A percentile compares a stretch with the other conserved stretches of the same genome.
Conservation (phyloP, 2,888 invertebrate species). For the Nomada lathburiana region DNA sequence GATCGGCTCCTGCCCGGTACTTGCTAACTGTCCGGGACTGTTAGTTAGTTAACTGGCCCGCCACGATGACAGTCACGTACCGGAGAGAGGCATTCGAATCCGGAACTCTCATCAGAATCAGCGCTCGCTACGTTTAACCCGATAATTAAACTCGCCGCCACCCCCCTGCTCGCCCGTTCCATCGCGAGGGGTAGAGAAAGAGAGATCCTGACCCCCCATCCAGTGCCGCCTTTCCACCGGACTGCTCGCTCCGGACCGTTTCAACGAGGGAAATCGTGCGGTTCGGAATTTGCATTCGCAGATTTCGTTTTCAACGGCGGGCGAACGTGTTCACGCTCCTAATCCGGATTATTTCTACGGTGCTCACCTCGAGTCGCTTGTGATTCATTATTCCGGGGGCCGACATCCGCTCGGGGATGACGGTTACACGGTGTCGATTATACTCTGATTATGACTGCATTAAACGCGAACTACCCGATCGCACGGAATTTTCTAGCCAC, state of each 20-base stretch:
- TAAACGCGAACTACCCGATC: constrained; percentile 7
- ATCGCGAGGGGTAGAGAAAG: constrained; percentile 7
- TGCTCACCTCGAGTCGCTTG: constrained; percentile 52
- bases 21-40: constrained; percentile 80
- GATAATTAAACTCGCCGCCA: constrained; percentile 82
- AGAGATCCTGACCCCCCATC: constrained; percentile 20
- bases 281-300: constrained; percentile 81
- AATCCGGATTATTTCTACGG: constrained; percentile 68
- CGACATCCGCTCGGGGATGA: constrained; percentile 7
- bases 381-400: constrained; percentile 61
- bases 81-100: constrained; percentile 81
- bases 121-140: constrained; percentile 84
- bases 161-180: constrained; percentile 44
- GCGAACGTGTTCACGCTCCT: constrained; percentile 61
- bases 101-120: constrained; percentile 84
- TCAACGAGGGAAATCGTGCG: constrained; percentile 81
- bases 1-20: constrained; percentile 81
- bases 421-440: constrained; percentile 46
- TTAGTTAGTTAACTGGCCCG: constrained; percentile 84
- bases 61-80: constrained; percentile 83
- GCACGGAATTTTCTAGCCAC: constrained; percentile 1
- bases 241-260: constrained; percentile 54
- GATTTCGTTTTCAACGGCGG: constrained; percentile 74
- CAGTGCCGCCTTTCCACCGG: constrained; percentile 31
- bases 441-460: constrained; percentile 42